Evolutionary conservation across 2,113 vertebrate species (phyloP).

Genomic region (Empidonax alnorum): DNA sequence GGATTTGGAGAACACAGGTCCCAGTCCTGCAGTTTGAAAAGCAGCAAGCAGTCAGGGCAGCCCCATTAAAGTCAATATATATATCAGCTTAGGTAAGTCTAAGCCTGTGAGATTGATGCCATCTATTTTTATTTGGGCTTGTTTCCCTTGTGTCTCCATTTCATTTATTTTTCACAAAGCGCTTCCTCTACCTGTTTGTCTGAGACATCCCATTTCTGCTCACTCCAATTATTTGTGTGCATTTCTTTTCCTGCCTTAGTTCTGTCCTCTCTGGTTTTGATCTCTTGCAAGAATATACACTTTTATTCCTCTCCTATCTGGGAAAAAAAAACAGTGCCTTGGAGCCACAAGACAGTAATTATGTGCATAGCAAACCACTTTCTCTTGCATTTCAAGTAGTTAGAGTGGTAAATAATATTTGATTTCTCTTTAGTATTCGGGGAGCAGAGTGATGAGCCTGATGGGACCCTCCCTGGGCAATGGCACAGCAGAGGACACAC

Average conservation of each 20-base stretch:
- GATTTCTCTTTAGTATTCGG: not conserved
- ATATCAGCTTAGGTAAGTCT: not conserved
- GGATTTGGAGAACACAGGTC: not conserved
- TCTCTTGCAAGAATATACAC: not conserved
- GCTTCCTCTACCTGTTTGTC: not conserved
- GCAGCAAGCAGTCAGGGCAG: not conserved
- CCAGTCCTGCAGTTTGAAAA: not conserved
- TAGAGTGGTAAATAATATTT: not conserved
- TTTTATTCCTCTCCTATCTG: not conserved
- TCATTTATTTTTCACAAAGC: constrained; percentile 33
- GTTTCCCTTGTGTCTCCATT: not conserved
- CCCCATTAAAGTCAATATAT: not conserved
- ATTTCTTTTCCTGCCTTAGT: constrained; percentile 4
- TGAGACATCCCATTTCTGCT: not conserved
- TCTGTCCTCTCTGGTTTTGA: not conserved
- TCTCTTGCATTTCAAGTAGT: not conserved
- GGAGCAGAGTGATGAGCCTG: not conserved
- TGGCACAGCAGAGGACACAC: not conserved
- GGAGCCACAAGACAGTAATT: not conserved
- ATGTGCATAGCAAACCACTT: not conserved
- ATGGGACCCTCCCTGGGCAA: accelerated
- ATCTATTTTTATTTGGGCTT: not conserved
- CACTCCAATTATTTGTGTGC: not conserved
- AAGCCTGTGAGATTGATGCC: not conserved
- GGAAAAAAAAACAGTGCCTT: not conserved